Evolutionary conservation across 2,113 vertebrate genomes (phyloP), one percentile per base, ranked within the genome.

Genomic region (Tachysurus fulvidraco): DNA sequence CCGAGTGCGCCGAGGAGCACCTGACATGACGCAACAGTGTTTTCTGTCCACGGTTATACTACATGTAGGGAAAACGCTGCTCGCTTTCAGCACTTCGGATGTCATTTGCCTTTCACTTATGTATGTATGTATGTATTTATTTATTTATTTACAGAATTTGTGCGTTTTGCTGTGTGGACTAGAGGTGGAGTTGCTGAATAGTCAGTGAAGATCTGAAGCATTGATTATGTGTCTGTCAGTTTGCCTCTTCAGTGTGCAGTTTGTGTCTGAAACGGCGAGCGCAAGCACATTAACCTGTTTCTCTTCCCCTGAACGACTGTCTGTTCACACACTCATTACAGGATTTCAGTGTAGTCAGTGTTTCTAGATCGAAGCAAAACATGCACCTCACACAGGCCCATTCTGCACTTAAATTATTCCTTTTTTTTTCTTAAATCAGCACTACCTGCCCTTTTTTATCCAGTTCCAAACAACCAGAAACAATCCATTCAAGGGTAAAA

Each of bases 11-110:
- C 36, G 57, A 76, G n/a, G 21, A 77, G 69, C 67, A 60, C 80
- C 85, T 73, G 85, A 82, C 85, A 64, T 46, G 83, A 59, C 30
- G 36, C 28, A 79, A 46, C 44, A 71, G 79, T 86, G 79, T 73
- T 5, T 74, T 30, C 55, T 82, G 50, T 52, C 16, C 19, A 7
- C 13, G 30, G 17, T 44, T 21, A 3, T 10, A 50, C 8, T 50
- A 4, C 8, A 73, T 46, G 23, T 9, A 59, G 23, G 19, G 0
- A 28, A 59, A 57, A 13, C 4, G 17, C 19, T 64, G 71, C 13
- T 76, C 1, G 14, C 23, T 78, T 19, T 77, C 30, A 41, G 13
- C 25, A 62, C 30, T 74, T 30, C 84, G 36, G 59, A 77, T 54
- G 44, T 46, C 71, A n/a, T 46, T 55, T 28, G 54, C 36, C 71